Evolutionary conservation across 2,113 vertebrate species (phyloP).

Genomic region (Poecilia latipinna): DNA sequence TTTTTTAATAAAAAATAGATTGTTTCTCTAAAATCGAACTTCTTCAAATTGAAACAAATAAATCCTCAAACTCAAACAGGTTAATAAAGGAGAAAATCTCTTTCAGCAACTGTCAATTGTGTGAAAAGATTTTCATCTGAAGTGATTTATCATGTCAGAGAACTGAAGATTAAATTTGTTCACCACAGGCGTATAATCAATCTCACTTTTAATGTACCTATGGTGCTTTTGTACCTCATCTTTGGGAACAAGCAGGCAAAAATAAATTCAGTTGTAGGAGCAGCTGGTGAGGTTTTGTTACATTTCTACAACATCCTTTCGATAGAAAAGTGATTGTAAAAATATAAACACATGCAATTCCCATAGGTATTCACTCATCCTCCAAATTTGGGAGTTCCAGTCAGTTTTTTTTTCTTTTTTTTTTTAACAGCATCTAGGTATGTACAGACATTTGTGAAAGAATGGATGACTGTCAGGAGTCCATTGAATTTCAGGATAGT

Average conservation of each 20-base stretch:
- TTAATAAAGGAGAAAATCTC: slow-evolving; percentile 1
- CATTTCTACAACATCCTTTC: background rate
- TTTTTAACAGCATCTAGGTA: background rate
- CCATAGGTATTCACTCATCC: background rate
- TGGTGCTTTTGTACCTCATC: background rate
- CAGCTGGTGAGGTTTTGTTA: background rate
- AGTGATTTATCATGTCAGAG: slow-evolving; percentile 13
- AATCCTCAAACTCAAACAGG: background rate
- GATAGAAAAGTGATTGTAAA: background rate
- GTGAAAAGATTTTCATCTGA: background rate
- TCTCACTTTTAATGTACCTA: background rate
- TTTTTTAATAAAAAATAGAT: background rate
- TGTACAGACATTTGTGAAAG: background rate
- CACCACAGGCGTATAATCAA: background rate
- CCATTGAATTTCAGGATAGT: background rate
- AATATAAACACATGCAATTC: background rate
- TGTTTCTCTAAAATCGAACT: background rate
- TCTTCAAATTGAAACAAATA: background rate
- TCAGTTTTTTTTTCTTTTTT: too few species aligned
- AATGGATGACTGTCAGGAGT: background rate
- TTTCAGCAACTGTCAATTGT: background rate
- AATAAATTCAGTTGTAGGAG: background rate
- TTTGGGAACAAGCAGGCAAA: background rate
- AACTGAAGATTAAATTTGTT: background rate
- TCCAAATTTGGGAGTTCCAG: background rate